These are phyloP conservation scores for Phylloscopus trochiloides DNA, from an alignment of 2,113 vertebrate species.

Conservation along the genomic window DNA sequence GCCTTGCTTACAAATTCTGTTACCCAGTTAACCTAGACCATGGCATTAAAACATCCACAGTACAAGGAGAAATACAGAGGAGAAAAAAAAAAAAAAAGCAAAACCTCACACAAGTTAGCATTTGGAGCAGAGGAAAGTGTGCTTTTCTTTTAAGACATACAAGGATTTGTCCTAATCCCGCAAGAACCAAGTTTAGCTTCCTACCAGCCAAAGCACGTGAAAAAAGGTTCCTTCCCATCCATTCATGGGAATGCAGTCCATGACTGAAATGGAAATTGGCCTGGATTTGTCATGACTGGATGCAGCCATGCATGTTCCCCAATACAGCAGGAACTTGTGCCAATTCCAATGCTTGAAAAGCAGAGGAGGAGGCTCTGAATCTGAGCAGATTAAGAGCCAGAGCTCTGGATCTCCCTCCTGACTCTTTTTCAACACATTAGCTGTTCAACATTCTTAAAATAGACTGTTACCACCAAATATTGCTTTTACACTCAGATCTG, in stretches of 20 bases:
- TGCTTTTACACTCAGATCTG: neutral
- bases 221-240: neutral
- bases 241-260: neutral
- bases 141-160: neutral
- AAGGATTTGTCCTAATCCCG: neutral
- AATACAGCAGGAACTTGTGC: neutral
- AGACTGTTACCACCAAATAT: neutral
- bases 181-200: neutral
- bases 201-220: neutral
- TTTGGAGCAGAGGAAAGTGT: neutral
- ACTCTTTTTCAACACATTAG: neutral
- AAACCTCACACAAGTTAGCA: fast-evolving
- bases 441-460: neutral
- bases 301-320: fast-evolving
- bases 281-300: neutral
- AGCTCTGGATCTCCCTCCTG: neutral
- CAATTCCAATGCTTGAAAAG: neutral
- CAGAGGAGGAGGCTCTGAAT: neutral
- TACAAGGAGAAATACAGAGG: neutral
- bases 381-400: neutral
- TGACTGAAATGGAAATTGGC: neutral
- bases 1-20: neutral
- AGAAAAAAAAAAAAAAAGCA: neutral
- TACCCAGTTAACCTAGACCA: neutral
- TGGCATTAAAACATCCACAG: neutral